A percentile compares a stretch with the other conserved stretches of the same genome.
Conservation (phyloP, 2,888 invertebrate genomes). For the Scaptomyza caliginosa region DNA sequence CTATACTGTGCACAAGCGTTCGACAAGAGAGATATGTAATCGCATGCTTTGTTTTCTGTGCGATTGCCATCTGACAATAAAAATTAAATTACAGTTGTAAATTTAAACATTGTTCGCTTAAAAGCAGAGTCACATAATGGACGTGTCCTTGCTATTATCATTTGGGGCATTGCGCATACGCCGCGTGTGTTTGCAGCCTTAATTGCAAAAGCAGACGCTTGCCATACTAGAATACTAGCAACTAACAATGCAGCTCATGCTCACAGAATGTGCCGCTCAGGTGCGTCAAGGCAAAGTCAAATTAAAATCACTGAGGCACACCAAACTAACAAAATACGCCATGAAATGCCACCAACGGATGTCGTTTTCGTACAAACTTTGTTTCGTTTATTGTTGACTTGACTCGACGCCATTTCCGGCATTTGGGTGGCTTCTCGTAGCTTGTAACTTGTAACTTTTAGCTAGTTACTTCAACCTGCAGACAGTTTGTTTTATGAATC, state of each 20-base stretch:
- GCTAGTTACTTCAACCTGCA: conserved; percentile 17
- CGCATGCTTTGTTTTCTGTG: too few relatives aligned
- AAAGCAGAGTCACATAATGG: conserved; percentile 2
- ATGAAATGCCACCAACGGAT: conserved; percentile 64
- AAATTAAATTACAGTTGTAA: conserved; percentile 7
- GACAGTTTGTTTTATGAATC: conserved; percentile 67
- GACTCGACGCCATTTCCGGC: conserved; percentile 60
- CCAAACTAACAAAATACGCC: conserved; percentile 61
- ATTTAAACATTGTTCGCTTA: conserved; percentile 10
- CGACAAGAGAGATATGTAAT: too few relatives aligned
- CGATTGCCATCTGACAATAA: conserved; percentile 5
- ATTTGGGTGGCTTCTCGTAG: conserved; percentile 35
- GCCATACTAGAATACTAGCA: conserved; percentile 12
- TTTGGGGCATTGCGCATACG: conserved; percentile 47
- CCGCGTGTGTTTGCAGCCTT: conserved; percentile 44
- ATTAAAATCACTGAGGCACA: conserved; percentile 58
- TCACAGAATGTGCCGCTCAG: conserved; percentile 41
- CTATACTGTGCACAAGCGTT: too few relatives aligned
- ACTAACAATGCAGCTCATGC: conserved; percentile 44
- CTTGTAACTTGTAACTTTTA: conserved; percentile 25
- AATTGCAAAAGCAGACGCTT: conserved; percentile 46
- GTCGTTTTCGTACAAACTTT: conserved; percentile 58
- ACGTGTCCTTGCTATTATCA: neutral
- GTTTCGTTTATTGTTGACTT: conserved; percentile 70
- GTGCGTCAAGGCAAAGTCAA: conserved; percentile 37